Evolutionary conservation across 2,797 vertebrate species (phyloP), one percentile per base, ranked within the genome.

Genomic region (Chaetodon trifasciatus): DNA sequence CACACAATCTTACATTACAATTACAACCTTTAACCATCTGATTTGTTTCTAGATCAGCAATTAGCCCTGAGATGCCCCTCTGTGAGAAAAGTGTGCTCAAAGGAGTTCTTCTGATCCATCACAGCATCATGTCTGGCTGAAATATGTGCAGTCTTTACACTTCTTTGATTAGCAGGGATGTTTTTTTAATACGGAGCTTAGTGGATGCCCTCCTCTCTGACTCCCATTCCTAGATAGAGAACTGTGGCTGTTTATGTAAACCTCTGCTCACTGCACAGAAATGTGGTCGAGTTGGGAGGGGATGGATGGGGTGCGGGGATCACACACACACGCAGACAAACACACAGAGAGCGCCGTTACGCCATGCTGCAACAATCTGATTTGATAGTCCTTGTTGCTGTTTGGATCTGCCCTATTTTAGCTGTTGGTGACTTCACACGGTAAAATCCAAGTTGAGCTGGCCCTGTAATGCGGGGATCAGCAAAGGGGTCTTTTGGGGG

Each of bases 391-490:
- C 85, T 82, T 81, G 91, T 93, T 93, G 89, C 91, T 84, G 86
- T 93, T 95, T 94, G 87, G 76, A 80, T 88, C 82, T 70, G 78
- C 85, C 81, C 89, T 90, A 79, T 92, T 94, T 91, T 92, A 93
- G 88, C 88, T 50, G 63, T 80, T 49, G 72, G 70, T 94, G 91
- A 94, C 91, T 91, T 93, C 86, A 90, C 77, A 50, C 81, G 67
- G 70, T 84, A 84, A 89, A 89, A 81, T 86, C 90, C 85, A 80
- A 74, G 79, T 74, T 85, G 79, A 89, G 85, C 83, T 74, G 24
- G n/a, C 68, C 58, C 82, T 83, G 74, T 85, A 84, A 88, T 80
- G 57, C 75, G 16, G 66, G 81, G 84, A 90, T 93, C 86, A 91
- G 84, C 68, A 61, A 64, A 62, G 65, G 65, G 62, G 68, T 76